Conservation (phyloP, 2,888 invertebrate species). For the Habrosyne pyritoides region DNA sequence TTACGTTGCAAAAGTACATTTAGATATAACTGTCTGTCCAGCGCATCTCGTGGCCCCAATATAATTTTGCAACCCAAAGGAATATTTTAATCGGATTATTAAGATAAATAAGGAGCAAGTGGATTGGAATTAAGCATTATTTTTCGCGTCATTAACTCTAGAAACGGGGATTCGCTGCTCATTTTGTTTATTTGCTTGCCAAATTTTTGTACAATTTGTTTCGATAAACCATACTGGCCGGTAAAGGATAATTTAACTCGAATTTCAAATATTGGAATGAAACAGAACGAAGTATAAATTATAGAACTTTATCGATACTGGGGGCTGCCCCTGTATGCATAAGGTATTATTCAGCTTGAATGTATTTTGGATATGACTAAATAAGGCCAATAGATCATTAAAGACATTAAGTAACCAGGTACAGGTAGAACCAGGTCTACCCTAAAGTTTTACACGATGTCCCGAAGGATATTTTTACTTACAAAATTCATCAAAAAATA, state of each 20-base stretch:
- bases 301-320: no score
- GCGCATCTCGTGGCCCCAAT: slow-evolving; percentile 19
- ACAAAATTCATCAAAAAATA: no score
- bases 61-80: slow-evolving; percentile 23
- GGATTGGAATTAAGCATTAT: slow-evolving; percentile 30
- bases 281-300: no score
- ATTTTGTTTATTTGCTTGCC: slow-evolving; percentile 17
- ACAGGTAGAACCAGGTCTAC: no score
- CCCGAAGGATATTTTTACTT: no score
- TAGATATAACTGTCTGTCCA: not conserved
- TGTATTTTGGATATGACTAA: no score
- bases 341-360: no score
- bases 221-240: not conserved
- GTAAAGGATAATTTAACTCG: not conserved
- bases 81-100: slow-evolving; percentile 42
- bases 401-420: no score
- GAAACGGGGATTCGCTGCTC: slow-evolving; percentile 12
- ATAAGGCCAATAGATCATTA: no score
- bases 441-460: no score
- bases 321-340: no score
- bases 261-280: not conserved
- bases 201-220: slow-evolving; percentile 11
- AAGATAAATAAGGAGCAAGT: slow-evolving; percentile 35
- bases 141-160: slow-evolving; percentile 25
- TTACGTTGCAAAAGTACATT: not conserved